phyloP scores from a whole-genome alignment of 2,797 vertebrate species.

The Myotis pilosus region DNA sequence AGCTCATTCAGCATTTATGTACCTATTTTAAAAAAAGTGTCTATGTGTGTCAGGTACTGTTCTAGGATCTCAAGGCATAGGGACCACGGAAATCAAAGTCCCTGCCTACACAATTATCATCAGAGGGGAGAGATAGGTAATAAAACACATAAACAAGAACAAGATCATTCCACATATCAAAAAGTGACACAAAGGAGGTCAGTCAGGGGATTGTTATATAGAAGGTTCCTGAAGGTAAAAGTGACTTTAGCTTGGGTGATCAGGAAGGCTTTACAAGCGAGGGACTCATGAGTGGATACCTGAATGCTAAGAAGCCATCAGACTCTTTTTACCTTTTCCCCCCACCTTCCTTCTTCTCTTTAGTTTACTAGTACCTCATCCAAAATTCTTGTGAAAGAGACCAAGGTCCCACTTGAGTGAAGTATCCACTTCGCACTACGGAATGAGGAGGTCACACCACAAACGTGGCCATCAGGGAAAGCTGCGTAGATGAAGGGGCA shows the following conservation, averaged over 20 bases:
- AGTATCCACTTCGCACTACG: background rate
- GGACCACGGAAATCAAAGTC: background rate
- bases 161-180: background rate
- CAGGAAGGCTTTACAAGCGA: background rate
- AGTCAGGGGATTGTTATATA: fast-evolving
- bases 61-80: background rate
- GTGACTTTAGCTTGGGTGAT: background rate
- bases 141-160: background rate
- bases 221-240: background rate
- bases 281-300: background rate
- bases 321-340: background rate
- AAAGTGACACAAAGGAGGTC: background rate
- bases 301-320: background rate
- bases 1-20: background rate
- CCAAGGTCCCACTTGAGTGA: background rate
- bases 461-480: background rate
- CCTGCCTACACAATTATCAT: background rate
- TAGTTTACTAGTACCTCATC: background rate
- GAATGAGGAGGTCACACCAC: background rate
- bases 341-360: background rate
- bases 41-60: background rate
- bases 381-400: background rate
- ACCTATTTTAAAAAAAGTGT: background rate
- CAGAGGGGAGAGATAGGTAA: background rate
- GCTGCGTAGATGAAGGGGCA: background rate